phyloP scores from a whole-genome alignment of 2,113 vertebrate genomes.

The Ploceus nigricollis region DNA sequence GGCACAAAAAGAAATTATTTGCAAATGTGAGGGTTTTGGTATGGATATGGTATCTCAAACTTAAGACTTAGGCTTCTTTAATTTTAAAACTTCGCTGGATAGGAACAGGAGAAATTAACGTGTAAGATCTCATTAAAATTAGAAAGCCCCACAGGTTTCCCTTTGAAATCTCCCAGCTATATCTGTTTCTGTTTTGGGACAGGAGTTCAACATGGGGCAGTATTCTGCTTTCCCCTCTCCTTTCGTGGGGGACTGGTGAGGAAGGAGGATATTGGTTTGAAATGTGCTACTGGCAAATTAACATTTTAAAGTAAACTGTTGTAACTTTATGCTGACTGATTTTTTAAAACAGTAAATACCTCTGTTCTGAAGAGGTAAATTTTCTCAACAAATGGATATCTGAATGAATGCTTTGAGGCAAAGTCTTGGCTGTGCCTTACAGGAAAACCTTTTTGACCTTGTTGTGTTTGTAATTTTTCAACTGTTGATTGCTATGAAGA shows the following conservation, averaged over 20 bases:
- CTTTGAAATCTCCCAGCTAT: neutral
- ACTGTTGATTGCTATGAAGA: constrained; percentile 62
- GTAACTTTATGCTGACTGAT: neutral
- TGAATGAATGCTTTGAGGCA: too few relatives aligned
- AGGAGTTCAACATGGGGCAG: neutral
- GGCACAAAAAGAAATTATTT: neutral
- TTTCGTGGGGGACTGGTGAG: neutral
- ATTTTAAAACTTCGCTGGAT: neutral
- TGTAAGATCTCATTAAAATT: neutral
- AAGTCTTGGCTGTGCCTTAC: constrained; percentile 49
- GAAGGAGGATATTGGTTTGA: neutral
- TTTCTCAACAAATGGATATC: too few relatives aligned
- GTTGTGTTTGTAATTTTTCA: constrained; percentile 56
- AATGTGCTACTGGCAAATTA: neutral
- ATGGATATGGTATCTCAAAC: neutral
- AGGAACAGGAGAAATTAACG: neutral
- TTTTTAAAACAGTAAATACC: neutral
- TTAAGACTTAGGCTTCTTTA: neutral
- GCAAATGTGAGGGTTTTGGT: fast-evolving
- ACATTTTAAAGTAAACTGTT: neutral
- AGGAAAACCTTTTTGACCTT: constrained; percentile 10
- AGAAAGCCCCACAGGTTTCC: neutral
- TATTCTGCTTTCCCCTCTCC: neutral
- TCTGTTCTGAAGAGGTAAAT: constrained; percentile 45
- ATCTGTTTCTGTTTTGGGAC: neutral